Conservation (phyloP, 2,113 vertebrate genomes). For the Corythaeola cristata region DNA sequence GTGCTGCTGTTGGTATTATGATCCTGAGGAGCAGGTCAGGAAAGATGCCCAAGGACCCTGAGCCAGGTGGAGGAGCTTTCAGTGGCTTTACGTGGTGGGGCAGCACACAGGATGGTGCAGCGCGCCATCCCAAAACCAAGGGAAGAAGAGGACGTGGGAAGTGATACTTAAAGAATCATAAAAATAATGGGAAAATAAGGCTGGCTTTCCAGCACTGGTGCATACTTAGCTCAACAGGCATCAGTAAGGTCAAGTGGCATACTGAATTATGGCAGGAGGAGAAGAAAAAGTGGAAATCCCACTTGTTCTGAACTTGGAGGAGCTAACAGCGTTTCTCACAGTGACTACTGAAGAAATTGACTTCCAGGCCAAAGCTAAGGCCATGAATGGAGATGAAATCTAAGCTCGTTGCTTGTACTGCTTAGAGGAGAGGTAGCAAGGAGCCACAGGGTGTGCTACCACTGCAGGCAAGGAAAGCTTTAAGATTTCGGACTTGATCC, state of each 20-base stretch:
- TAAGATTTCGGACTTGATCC: rapidly evolving
- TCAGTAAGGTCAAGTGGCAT: rapidly evolving
- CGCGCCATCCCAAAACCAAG: neutral
- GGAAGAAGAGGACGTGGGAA: neutral
- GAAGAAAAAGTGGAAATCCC: neutral
- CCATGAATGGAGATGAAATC: neutral
- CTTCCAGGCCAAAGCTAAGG: neutral
- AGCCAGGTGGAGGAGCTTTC: rapidly evolving
- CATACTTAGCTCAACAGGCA: neutral
- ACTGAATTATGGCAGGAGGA: neutral
- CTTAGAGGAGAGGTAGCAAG: neutral
- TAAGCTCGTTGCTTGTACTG: neutral
- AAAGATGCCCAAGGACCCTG: neutral
- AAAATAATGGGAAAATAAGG: neutral
- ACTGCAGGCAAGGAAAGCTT: neutral
- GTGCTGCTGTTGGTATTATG: neutral
- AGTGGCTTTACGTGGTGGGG: rapidly evolving
- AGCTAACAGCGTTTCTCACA: neutral
- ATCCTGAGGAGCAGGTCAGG: neutral
- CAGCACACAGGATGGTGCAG: rapidly evolving
- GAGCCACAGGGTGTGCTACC: neutral
- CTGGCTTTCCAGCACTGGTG: neutral
- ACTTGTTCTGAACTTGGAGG: neutral
- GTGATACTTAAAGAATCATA: rapidly evolving
- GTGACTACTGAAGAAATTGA: neutral